Evolutionary conservation across 2,888 invertebrate genomes (phyloP), one percentile per base, ranked within the genome.

Genomic region (Therioaphis trifolii): DNA sequence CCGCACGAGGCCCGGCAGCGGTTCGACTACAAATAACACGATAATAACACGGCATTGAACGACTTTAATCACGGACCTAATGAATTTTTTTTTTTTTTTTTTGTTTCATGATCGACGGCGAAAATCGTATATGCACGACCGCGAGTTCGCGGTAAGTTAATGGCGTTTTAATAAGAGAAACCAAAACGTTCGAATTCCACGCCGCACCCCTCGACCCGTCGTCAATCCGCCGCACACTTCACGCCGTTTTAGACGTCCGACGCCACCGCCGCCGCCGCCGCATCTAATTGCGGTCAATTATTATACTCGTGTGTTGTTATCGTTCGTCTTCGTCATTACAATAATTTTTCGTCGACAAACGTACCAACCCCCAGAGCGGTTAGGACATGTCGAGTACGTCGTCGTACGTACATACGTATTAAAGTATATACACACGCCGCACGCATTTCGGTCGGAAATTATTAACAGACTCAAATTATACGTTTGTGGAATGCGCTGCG

Each of bases 241-340:
- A n/a, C n/a, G n/a, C n/a, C n/a, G n/a, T n/a, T n/a, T n/a, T n/a
- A n/a, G n/a, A n/a, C n/a, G n/a, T n/a, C n/a, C n/a, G n/a, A n/a
- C n/a, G n/a, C n/a, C n/a, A n/a, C n/a, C n/a, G 35, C 72, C n/a
- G 52, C 72, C 40, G 40, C 14, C 29, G 29, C 52, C 46, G 52
- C n/a, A 29, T 52, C 52, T 72, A 72, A 72, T 72, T 52, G 72
- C 72, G 52, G 72, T 72, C 52, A 35, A 52, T 72, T 52, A 52
- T 55, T 27, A 46, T 71, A n/a, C n/a, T n/a, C n/a, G n/a, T n/a
- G n/a, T 18, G 27, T 71, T 52, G 18, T 52, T n/a, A 52, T 21
- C 11, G 24, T 12, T 58, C n/a, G n/a, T n/a, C n/a, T n/a, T n/a
- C n/a, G n/a, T n/a, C n/a, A n/a, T n/a, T n/a, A n/a, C n/a, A n/a